A percentile compares a stretch with the other conserved stretches of the same genome.
Conservation (phyloP, 2,888 invertebrate genomes). For the Catocala sponsa region DNA sequence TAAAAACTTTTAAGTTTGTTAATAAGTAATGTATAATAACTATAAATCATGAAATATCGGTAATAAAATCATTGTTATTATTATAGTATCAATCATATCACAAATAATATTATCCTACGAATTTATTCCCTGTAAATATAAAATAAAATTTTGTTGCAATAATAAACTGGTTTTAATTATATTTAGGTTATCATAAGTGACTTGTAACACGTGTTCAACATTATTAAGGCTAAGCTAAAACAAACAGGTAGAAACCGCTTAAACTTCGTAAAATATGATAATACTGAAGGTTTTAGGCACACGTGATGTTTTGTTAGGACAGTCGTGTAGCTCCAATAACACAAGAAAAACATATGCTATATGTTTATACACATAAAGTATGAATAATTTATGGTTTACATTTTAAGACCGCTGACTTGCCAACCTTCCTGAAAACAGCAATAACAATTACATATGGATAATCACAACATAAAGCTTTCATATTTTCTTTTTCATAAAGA, state of each 20-base stretch:
- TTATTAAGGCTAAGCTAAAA: background rate
- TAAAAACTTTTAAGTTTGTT: too few relatives aligned
- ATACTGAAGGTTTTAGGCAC: background rate
- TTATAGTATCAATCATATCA: too few relatives aligned
- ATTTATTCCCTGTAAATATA: slow-evolving; percentile 48
- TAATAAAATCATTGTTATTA: background rate
- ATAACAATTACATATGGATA: too few relatives aligned
- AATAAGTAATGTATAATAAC: background rate
- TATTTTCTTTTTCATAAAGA: too few relatives aligned
- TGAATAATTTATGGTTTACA: too few relatives aligned
- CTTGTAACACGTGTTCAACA: background rate
- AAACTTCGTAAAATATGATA: slow-evolving; percentile 4
- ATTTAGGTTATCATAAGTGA: background rate
- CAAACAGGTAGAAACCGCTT: background rate
- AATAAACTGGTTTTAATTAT: slow-evolving; percentile 19
- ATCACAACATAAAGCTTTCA: too few relatives aligned
- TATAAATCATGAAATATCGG: background rate
- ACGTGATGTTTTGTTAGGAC: slow-evolving; percentile 8
- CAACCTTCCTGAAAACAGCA: too few relatives aligned
- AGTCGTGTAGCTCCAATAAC: background rate
- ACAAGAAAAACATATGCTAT: slow-evolving; percentile 6
- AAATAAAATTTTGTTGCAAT: slow-evolving; percentile 48
- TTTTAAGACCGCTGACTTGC: too few relatives aligned
- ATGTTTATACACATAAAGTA: background rate
- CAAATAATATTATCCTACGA: slow-evolving; percentile 19